phyloP scores from a whole-genome alignment of 2,113 vertebrate species.

The Nyctereutes procyonoides region DNA sequence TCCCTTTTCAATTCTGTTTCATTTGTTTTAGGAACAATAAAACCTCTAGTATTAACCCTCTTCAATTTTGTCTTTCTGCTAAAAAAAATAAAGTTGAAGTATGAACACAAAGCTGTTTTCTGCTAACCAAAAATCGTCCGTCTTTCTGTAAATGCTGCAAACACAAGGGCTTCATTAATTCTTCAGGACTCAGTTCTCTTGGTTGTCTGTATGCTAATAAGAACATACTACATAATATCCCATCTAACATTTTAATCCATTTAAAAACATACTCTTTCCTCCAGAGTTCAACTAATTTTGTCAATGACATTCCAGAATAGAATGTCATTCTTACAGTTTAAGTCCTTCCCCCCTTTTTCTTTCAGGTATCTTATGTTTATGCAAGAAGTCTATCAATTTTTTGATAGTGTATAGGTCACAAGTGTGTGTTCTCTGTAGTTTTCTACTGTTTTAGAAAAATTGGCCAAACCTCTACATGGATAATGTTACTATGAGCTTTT shows the following conservation, averaged over 20 bases:
- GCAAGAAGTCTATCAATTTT: background rate
- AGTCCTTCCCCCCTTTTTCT: background rate
- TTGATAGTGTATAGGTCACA: background rate
- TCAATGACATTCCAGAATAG: background rate
- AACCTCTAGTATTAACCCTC: background rate
- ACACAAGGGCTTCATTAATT: background rate
- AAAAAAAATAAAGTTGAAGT: background rate
- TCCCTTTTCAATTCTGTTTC: background rate
- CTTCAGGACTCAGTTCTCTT: background rate
- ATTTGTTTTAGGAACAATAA: slow-evolving; percentile 6
- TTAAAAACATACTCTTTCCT: slow-evolving; percentile 1
- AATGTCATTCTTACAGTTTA: slow-evolving; percentile 6
- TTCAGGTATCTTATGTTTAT: background rate
- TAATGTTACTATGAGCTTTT: background rate
- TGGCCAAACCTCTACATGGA: background rate
- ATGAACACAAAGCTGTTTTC: background rate
- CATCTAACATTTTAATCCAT: background rate
- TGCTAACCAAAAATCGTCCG: background rate
- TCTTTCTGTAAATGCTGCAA: background rate
- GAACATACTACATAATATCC: background rate
- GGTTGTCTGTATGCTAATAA: background rate
- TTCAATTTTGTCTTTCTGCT: slow-evolving; percentile 34
- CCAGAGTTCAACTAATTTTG: background rate
- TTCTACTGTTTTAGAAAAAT: slow-evolving; percentile 39
- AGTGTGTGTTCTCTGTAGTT: background rate